Evolutionary conservation across 2,113 vertebrate species (phyloP).

Genomic region (Nesogale talazaci): DNA sequence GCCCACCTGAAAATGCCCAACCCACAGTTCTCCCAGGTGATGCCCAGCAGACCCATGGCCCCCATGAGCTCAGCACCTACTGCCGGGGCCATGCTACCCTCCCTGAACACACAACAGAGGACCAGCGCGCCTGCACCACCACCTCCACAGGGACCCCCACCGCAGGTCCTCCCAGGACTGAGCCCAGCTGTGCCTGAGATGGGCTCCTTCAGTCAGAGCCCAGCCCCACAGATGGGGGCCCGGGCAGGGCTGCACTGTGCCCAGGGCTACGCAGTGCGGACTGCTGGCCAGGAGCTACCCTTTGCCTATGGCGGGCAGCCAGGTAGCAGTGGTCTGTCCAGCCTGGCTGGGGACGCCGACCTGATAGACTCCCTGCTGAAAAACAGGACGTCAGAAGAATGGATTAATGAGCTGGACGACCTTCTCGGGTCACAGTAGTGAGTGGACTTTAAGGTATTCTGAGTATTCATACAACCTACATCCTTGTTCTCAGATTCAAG

Average conservation of each 20-base stretch:
- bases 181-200: conserved; percentile 91
- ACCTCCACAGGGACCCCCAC: conserved; percentile 86
- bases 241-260: conserved; percentile 92
- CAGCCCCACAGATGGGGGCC: conserved; percentile 85
- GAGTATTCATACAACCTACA: conserved; percentile 70
- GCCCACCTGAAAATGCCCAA: conserved; percentile 92
- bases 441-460: conserved; percentile 57
- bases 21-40: conserved; percentile 87
- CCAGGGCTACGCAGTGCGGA: conserved; percentile 94
- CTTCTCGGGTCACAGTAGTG: conserved; percentile 93
- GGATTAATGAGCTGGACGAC: conserved; percentile 97
- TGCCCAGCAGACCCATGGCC: conserved; percentile 89
- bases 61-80: conserved; percentile 88
- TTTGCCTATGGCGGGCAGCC: conserved; percentile 92
- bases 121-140: conserved; percentile 87
- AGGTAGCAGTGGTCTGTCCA: conserved; percentile 85
- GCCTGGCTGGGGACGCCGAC: conserved; percentile 93
- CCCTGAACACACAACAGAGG: conserved; percentile 87
- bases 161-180: conserved; percentile 88
- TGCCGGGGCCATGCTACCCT: conserved; percentile 90
- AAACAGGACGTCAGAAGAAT: conserved; percentile 96
- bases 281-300: conserved; percentile 91
- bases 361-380: conserved; percentile 97
- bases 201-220: conserved; percentile 90
- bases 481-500: conserved; percentile 79